These are phyloP conservation scores for Otocyon megalotis DNA, from an alignment of 2,113 vertebrate genomes.

Conservation along the genomic window DNA sequence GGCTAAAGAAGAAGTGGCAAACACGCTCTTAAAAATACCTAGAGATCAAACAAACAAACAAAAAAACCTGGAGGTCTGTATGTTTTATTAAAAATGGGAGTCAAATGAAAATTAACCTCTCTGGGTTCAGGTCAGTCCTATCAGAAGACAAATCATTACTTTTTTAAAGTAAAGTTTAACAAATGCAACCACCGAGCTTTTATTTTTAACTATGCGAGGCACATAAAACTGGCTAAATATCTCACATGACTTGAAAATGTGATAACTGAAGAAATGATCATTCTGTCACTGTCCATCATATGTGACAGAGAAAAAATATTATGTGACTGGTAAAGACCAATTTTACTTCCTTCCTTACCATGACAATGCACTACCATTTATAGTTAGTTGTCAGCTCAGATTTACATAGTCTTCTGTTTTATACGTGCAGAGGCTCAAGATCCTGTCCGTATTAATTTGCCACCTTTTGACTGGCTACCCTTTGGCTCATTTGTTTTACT, in stretches of 20 bases:
- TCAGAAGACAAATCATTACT: not conserved
- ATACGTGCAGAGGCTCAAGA: not conserved
- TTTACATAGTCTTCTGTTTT: not conserved
- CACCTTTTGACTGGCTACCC: not conserved
- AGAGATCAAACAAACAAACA: not conserved
- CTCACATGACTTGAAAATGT: not conserved
- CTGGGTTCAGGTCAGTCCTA: not conserved
- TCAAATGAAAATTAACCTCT: constrained; percentile 59
- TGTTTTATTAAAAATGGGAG: constrained; percentile 71
- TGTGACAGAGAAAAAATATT: not conserved
- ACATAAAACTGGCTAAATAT: constrained; percentile 35
- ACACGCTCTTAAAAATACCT: constrained; percentile 36
- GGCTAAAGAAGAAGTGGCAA: constrained; percentile 19
- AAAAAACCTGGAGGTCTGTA: constrained; percentile 18
- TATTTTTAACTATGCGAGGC: not conserved
- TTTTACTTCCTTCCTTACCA: not conserved
- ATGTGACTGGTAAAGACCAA: not conserved
- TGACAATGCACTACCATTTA: not conserved
- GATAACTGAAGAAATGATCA: not conserved
- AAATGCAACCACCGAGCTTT: not conserved
- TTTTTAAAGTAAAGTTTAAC: constrained; percentile 55
- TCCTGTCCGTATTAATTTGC: not conserved
- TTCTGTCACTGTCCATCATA: not conserved
- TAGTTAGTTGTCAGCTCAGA: not conserved
- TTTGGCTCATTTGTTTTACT: not conserved